A percentile compares a stretch with the other conserved stretches of the same genome.
Conservation (phyloP, 1,140 invertebrate species). For the Tetramorium alpestre region DNA sequence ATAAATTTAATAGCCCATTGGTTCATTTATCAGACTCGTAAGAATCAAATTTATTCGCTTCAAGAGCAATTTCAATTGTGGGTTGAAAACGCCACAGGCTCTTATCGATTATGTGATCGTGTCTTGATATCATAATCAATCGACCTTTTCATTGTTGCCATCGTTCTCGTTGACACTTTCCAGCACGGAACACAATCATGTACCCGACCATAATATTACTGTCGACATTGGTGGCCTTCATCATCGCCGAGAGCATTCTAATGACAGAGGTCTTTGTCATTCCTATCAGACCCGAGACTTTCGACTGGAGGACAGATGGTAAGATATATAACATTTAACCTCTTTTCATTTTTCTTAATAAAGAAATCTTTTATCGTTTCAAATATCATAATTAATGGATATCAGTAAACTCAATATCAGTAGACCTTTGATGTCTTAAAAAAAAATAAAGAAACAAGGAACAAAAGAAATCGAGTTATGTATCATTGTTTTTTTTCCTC, state of each 20-base stretch:
- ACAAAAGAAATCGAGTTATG: neutral
- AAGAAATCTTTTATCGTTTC: neutral
- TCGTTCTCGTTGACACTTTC: conserved; percentile 46
- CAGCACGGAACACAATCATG: conserved; percentile 56
- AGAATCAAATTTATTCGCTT: neutral
- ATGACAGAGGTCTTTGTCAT: conserved; percentile 85
- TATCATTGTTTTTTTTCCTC: neutral
- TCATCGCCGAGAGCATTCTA: conserved; percentile 80
- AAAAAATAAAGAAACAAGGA: neutral
- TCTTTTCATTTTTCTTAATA: neutral
- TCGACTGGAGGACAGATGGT: conserved; percentile 85
- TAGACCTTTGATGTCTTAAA: neutral
- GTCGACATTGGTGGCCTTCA: conserved; percentile 62
- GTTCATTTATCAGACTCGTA: neutral
- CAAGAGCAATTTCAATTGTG: neutral
- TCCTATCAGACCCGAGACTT: conserved; percentile 84
- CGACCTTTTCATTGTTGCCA: conserved; percentile 12
- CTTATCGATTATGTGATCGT: neutral
- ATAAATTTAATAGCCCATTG: neutral
- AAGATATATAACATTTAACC: conserved; percentile 58
- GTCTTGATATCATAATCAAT: conserved; percentile 5
- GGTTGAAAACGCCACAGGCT: neutral
- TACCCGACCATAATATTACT: conserved; percentile 51
- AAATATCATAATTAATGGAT: neutral
- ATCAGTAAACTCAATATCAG: neutral